Conservation (phyloP, 2,113 vertebrate genomes). For the Ictidomys tridecemlineatus region DNA sequence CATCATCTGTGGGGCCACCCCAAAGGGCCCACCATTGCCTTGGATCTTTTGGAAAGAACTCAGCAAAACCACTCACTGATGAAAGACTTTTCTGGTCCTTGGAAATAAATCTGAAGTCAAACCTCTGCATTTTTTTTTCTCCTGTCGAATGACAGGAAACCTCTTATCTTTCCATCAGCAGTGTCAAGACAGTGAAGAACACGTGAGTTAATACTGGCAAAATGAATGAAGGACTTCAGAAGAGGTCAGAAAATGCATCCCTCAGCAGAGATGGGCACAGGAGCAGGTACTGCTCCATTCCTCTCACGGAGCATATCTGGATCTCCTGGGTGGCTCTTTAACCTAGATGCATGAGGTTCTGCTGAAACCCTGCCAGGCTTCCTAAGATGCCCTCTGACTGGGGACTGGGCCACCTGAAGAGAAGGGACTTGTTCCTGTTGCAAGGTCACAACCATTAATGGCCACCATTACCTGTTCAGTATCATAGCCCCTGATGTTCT, state of each 20-base stretch:
- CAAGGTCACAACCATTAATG: not conserved
- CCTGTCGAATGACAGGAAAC: not conserved
- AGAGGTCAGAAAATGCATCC: not conserved
- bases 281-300: not conserved
- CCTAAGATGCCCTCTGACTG: not conserved
- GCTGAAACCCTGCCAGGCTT: not conserved
- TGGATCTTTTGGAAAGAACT: constrained; percentile 53
- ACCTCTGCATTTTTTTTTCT: not conserved
- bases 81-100: constrained; percentile 28
- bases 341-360: not conserved
- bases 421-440: not conserved
- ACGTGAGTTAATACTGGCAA: constrained; percentile 15
- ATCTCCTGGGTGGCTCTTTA: not conserved
- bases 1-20: not conserved
- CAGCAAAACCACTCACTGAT: constrained; percentile 42
- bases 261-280: not conserved
- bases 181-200: not conserved
- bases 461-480: not conserved
- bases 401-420: not conserved
- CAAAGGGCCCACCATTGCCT: constrained; percentile 9
- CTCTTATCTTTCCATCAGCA: constrained; percentile 53
- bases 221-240: constrained; percentile 1
- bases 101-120: constrained; percentile 49
- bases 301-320: not conserved
- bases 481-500: not conserved